Evolutionary conservation across 2,888 invertebrate genomes (phyloP).

Genomic region (Corythucha ciliata): DNA sequence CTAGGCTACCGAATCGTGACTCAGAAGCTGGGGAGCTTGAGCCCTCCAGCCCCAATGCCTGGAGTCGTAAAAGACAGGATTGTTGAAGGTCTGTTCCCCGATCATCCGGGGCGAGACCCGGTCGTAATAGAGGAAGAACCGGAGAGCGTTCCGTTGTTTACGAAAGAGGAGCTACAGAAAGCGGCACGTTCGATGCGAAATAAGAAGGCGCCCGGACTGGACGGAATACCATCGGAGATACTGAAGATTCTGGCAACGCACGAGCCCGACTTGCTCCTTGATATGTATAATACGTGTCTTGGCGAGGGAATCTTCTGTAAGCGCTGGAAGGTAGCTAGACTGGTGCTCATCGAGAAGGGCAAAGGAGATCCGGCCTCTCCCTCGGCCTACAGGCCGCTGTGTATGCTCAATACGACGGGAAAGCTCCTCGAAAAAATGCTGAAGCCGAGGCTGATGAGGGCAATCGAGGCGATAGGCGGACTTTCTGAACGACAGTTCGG

Average conservation of each 20-base stretch:
- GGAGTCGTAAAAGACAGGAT: conserved; percentile 7
- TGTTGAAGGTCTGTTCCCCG: conserved; percentile 13
- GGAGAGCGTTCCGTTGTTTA: conserved; percentile 20
- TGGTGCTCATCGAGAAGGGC: conserved; percentile 16
- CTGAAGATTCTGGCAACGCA: conserved; percentile 7
- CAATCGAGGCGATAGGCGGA: conserved; percentile 27
- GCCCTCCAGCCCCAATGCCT: neutral
- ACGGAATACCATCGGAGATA: conserved; percentile 15
- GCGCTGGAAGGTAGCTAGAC: conserved; percentile 19
- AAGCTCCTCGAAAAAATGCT: conserved; percentile 36
- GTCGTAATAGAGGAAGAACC: neutral
- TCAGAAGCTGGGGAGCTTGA: conserved; percentile 16
- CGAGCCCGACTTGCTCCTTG: conserved; percentile 17
- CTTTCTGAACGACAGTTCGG: conserved; percentile 31
- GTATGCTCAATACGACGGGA: conserved; percentile 21
- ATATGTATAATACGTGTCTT: conserved; percentile 23
- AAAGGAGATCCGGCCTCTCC: conserved; percentile 17
- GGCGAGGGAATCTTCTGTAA: conserved; percentile 12
- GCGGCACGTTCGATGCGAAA: conserved; percentile 20
- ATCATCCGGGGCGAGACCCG: neutral
- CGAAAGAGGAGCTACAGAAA: conserved; percentile 16
- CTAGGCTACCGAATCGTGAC: conserved; percentile 11
- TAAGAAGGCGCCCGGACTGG: conserved; percentile 22
- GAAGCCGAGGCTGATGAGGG: conserved; percentile 31
- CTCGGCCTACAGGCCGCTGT: conserved; percentile 18